These are phyloP conservation scores for Drosophila hamatofila DNA, from an alignment of 2,888 invertebrate genomes.

Conservation along the genomic window DNA sequence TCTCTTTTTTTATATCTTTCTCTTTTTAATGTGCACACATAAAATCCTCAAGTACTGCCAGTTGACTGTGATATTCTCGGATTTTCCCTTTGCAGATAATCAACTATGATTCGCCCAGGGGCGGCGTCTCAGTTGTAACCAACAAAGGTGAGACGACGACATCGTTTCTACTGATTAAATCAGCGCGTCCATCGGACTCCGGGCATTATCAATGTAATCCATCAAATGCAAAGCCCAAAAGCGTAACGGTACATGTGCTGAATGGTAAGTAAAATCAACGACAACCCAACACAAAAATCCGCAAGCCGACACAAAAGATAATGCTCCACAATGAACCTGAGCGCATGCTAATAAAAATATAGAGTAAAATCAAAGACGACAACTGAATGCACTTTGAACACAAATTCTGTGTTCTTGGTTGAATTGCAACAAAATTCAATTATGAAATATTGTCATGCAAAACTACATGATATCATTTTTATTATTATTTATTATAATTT, in stretches of 20 bases:
- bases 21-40: slow-evolving; percentile 36
- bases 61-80: slow-evolving; percentile 21
- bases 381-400: slow-evolving; percentile 10
- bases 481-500: too few relatives aligned
- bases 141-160: slow-evolving; percentile 96
- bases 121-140: slow-evolving; percentile 95
- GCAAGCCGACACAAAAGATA: slow-evolving; percentile 44
- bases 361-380: not conserved
- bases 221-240: slow-evolving; percentile 95
- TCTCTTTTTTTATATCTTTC: not conserved
- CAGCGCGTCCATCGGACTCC: slow-evolving; percentile 93
- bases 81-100: slow-evolving; percentile 90
- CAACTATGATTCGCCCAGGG: slow-evolving; percentile 96
- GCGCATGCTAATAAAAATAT: slow-evolving; percentile 31
- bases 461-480: too few relatives aligned
- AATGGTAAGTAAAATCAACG: slow-evolving; percentile 90
- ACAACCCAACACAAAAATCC: slow-evolving; percentile 54
- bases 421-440: not conserved
- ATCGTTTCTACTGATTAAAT: slow-evolving; percentile 95
- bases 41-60: slow-evolving; percentile 14
- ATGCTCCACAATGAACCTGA: slow-evolving; percentile 46
- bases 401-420: not conserved
- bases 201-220: slow-evolving; percentile 97
- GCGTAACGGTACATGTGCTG: slow-evolving; percentile 96
- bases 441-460: not conserved